These are phyloP conservation scores for Cotesia typhae DNA, from an alignment of 1,140 invertebrate species.

Conservation along the genomic window DNA sequence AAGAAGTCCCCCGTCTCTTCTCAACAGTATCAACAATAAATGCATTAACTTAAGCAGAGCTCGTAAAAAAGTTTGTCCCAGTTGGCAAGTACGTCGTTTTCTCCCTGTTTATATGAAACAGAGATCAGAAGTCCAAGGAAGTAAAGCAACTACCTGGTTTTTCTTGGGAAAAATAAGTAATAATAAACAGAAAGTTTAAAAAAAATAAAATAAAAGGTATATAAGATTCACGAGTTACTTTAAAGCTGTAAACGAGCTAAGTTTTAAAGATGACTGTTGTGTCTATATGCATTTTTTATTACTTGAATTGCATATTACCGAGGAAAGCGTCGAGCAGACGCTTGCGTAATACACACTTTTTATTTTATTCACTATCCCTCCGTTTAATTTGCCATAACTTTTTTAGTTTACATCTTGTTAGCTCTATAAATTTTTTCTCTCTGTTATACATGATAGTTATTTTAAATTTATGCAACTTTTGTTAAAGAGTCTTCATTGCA, in stretches of 20 bases:
- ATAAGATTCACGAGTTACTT: conserved; percentile 60
- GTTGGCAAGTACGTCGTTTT: conserved; percentile 39
- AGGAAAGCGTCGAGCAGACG: background rate
- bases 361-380: background rate
- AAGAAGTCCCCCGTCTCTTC: background rate
- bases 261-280: conserved; percentile 53
- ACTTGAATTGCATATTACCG: conserved; percentile 45
- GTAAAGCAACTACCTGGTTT: background rate
- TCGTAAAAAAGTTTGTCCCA: conserved; percentile 53
- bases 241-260: conserved; percentile 55
- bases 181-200: too few species aligned
- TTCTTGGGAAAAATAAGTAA: background rate
- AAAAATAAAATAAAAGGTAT: conserved; percentile 41
- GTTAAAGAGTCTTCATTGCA: too few species aligned
- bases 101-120: conserved; percentile 16
- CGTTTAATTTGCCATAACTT: background rate
- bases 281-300: conserved; percentile 19
- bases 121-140: conserved; percentile 8
- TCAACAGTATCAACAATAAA: conserved; percentile 47
- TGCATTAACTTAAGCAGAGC: conserved; percentile 52
- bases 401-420: background rate
- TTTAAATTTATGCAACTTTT: too few species aligned
- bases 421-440: background rate
- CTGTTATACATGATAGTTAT: background rate
- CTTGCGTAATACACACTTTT: background rate